These are phyloP conservation scores for Caenorhabditis sulstoni DNA, from an alignment of 2,888 invertebrate genomes.

Conservation along the genomic window DNA sequence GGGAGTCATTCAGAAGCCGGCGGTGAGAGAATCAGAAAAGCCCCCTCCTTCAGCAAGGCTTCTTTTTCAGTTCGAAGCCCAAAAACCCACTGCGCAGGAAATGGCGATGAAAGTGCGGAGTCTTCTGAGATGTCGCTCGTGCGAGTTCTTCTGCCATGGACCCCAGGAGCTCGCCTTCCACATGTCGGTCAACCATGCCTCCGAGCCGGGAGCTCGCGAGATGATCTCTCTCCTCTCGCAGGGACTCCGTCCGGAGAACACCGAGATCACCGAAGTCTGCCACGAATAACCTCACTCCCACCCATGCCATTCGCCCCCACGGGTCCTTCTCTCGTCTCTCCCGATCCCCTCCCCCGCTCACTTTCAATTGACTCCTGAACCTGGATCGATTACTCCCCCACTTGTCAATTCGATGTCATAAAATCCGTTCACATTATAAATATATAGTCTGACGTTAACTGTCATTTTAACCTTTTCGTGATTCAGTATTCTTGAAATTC, in stretches of 20 bases:
- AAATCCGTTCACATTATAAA: too few relatives aligned
- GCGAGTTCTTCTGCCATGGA: constrained; percentile 44
- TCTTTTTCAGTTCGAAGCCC: constrained; percentile 16
- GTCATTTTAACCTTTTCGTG: too few relatives aligned
- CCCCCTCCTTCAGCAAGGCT: background rate
- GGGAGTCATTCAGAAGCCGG: constrained; percentile 33
- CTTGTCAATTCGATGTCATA: background rate
- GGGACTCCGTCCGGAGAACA: too few relatives aligned
- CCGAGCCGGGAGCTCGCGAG: constrained; percentile 23
- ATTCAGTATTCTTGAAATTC: background rate
- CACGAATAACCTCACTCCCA: background rate
- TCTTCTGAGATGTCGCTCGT: constrained; percentile 31
- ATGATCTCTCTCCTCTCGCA: constrained; percentile 17
- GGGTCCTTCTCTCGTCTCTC: background rate
- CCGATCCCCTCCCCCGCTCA: background rate
- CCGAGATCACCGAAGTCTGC: too few relatives aligned
- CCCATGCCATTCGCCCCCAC: background rate
- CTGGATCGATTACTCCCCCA: background rate
- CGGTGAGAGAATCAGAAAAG: constrained; percentile 16
- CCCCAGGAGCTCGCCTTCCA: constrained; percentile 45
- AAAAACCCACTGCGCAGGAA: constrained; percentile 21
- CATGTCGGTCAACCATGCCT: constrained; percentile 23
- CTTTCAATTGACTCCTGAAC: background rate
- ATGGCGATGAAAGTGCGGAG: constrained; percentile 4
- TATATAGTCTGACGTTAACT: too few relatives aligned